phyloP scores from a whole-genome alignment of 2,888 invertebrate genomes.

The Muschampia plurimacula region DNA sequence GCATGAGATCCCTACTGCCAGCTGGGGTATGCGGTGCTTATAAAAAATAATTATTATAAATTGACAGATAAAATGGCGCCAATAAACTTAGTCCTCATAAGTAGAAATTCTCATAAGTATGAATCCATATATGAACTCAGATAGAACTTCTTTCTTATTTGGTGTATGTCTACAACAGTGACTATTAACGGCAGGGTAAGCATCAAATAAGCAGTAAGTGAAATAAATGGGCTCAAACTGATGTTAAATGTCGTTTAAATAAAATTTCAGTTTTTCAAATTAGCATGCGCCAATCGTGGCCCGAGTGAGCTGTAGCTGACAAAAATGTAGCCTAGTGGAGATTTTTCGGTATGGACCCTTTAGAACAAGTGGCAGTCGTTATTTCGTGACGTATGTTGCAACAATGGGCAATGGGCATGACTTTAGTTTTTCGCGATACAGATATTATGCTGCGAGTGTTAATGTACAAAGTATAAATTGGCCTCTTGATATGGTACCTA shows the following conservation, averaged over 20 bases:
- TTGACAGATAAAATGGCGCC: too few relatives aligned
- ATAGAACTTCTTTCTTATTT: too few relatives aligned
- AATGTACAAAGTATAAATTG: background rate
- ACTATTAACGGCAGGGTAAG: background rate
- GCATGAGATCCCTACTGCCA: too few relatives aligned
- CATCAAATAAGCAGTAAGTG: background rate
- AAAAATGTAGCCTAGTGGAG: conserved; percentile 43
- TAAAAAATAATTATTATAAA: too few relatives aligned
- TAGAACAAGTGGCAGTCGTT: conserved; percentile 45
- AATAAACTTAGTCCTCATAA: too few relatives aligned
- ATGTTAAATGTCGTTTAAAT: conserved; percentile 1
- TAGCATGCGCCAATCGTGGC: conserved; percentile 26
- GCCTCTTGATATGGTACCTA: too few relatives aligned
- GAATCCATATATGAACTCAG: too few relatives aligned
- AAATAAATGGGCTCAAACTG: background rate
- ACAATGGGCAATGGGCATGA: conserved; percentile 43
- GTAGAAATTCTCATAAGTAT: too few relatives aligned
- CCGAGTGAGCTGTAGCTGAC: conserved; percentile 39
- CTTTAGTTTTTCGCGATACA: background rate
- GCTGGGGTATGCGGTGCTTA: too few relatives aligned
- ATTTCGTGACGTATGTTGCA: conserved; percentile 42
- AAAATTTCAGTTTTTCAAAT: conserved; percentile 40
- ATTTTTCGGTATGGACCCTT: conserved; percentile 43
- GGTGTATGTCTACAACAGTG: background rate
- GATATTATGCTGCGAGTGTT: conserved; percentile 4